Percentiles rank a stretch among this genome's conserved stretches.
phyloP scores from a whole-genome alignment of 2,113 vertebrate genomes.

The Rana temporaria region DNA sequence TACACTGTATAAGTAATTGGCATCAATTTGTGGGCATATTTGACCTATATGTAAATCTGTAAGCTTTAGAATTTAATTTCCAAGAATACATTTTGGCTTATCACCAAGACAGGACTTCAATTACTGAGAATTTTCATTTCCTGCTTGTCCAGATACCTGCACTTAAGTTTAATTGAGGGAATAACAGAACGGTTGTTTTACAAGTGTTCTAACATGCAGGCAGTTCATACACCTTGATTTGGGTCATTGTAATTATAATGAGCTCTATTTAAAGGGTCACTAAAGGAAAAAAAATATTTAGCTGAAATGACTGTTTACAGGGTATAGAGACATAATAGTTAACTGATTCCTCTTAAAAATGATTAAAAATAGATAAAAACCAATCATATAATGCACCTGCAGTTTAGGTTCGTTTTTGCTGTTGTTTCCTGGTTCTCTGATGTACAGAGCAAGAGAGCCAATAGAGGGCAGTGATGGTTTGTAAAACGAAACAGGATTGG shows the following conservation, averaged over 20 bases:
- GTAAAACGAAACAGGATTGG: too few relatives aligned
- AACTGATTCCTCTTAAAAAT: too few relatives aligned
- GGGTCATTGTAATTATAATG: neutral
- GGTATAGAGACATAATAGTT: too few relatives aligned
- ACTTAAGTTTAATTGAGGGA: neutral
- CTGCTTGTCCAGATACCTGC: slow-evolving; percentile 53
- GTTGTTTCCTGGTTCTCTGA: too few relatives aligned
- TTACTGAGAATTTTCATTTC: slow-evolving; percentile 68
- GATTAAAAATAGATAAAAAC: too few relatives aligned
- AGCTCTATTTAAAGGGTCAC: neutral
- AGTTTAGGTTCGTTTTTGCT: too few relatives aligned
- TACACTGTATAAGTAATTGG: neutral
- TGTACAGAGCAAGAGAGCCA: too few relatives aligned
- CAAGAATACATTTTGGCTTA: slow-evolving; percentile 59
- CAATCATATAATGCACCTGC: too few relatives aligned
- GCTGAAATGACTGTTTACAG: too few relatives aligned
- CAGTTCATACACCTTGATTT: neutral
- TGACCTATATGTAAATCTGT: slow-evolving; percentile 66
- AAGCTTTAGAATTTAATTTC: slow-evolving; percentile 43
- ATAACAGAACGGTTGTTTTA: neutral
- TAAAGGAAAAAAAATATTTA: too few relatives aligned
- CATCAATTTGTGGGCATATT: neutral
- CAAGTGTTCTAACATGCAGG: neutral
- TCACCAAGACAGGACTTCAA: slow-evolving; percentile 63
- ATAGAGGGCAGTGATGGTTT: too few relatives aligned